Base-by-base conservation (phyloP, 2,113 vertebrate species). In the Brachyhypopomus gauderio region DNA sequence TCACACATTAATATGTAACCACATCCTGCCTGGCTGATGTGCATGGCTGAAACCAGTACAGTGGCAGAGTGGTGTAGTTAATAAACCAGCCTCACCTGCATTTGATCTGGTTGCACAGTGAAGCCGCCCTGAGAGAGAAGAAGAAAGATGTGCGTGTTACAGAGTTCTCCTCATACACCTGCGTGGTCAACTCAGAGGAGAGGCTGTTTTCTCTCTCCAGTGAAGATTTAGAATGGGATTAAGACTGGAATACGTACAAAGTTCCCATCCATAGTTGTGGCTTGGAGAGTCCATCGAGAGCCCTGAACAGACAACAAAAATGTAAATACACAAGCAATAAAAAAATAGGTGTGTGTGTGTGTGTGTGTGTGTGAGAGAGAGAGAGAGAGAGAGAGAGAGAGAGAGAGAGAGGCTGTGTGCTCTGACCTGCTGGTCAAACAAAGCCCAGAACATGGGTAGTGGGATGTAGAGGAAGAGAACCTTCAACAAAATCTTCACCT, bases 371-470 rank as follows among this genome's bases (percentile, higher is more conserved):
- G 45, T 52, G 45, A n/a, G 17, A 22, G 12, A n/a, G 56, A 79
- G 41, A 79, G 3, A 59, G 27, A 77, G 38, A 78, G 23, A 41
- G 30, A 63, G 25, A 41, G 58, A 45, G 7, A 14, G 30, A 77
- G 1, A 52, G 12, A 64, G 3, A 66, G 20, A 36, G 17, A 22
- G 25, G 59, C 27, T 59, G 9, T 20, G 8, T 7, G n/a, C 2
- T 58, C 84, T 70, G 16, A 87, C 97, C 96, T 99, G 98, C 88
- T 99, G 98, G 88, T 99, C 96, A 85, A 96, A 99, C 72, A 99
- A 89, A 0, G 97, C 96, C 98, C 98, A 99, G 93, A 99, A 99
- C 98, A 99, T 98, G 3, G 97, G 97, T 14, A 99, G 94, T 0
- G 98, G 97, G 36, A 99, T 96, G 71, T 96, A 99, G 84, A 99